Conservation (phyloP, 1,140 invertebrate genomes). For the Cherax quadricarinatus region DNA sequence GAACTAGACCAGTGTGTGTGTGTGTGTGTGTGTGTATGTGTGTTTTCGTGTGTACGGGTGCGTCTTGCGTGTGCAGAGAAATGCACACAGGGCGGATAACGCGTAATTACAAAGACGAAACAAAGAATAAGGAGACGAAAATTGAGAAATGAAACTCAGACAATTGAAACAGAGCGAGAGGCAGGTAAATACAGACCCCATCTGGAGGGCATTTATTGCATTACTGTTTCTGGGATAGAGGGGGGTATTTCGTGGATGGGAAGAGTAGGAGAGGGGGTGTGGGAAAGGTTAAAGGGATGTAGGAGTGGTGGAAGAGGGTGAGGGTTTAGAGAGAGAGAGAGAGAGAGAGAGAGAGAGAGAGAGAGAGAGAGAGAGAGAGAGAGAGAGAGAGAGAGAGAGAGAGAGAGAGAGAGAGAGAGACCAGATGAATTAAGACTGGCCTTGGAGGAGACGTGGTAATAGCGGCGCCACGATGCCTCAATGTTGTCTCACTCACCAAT, state of each 20-base stretch:
- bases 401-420: neutral
- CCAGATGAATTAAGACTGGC: neutral
- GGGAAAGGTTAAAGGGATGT: neutral
- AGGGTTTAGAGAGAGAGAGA: too few relatives aligned
- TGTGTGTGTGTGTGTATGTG: too few relatives aligned
- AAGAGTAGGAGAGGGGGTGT: neutral
- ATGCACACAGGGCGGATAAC: too few relatives aligned
- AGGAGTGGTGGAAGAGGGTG: neutral
- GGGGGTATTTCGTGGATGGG: neutral
- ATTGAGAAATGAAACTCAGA: neutral
- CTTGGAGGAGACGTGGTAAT: too few relatives aligned
- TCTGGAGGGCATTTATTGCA: neutral
- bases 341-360: neutral
- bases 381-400: slow-evolving; percentile 13
- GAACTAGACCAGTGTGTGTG: too few relatives aligned
- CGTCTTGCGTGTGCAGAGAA: too few relatives aligned
- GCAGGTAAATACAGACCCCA: neutral
- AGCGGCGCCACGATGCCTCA: too few relatives aligned
- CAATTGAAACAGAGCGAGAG: neutral
- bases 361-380: neutral
- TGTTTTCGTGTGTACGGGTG: neutral
- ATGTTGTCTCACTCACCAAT: too few relatives aligned
- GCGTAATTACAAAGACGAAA: neutral
- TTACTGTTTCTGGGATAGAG: neutral
- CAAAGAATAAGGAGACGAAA: neutral